These are phyloP conservation scores for Oscheius sp. DNA, from an alignment of 2,888 invertebrate genomes.

Conservation along the genomic window DNA sequence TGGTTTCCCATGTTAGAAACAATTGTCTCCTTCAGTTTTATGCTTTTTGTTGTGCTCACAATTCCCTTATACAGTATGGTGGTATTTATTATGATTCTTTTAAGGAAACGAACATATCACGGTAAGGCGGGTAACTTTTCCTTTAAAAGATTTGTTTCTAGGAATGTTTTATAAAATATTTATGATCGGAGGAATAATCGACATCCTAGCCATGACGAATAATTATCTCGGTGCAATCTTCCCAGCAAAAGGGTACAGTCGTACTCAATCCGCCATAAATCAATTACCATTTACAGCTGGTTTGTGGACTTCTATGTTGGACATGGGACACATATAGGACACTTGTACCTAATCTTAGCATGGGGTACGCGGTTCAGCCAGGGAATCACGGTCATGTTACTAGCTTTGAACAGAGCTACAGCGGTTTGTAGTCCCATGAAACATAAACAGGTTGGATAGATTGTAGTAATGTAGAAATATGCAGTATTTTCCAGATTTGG, in stretches of 20 bases:
- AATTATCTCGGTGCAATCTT: conserved; percentile 55
- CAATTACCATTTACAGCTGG: conserved; percentile 44
- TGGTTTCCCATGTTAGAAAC: conserved; percentile 49
- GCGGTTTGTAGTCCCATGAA: conserved; percentile 54
- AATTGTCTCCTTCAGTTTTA: conserved; percentile 44
- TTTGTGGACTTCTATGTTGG: conserved; percentile 48
- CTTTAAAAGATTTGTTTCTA: conserved; percentile 2
- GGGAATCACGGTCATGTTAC: conserved; percentile 46
- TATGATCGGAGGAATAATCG: conserved; percentile 47
- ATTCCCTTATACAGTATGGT: conserved; percentile 45
- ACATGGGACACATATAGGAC: conserved; percentile 47
- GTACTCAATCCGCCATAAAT: not conserved
- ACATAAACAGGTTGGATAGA: conserved; percentile 47
- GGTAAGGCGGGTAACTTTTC: conserved; percentile 27
- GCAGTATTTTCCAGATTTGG: conserved; percentile 44
- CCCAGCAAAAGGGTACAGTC: conserved; percentile 31
- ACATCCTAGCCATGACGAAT: conserved; percentile 49
- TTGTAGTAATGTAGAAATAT: not conserved
- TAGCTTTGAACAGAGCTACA: conserved; percentile 52
- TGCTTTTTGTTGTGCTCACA: conserved; percentile 43
- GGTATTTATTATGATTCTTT: conserved; percentile 44
- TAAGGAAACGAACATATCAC: conserved; percentile 45
- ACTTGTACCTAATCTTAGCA: conserved; percentile 51
- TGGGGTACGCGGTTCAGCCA: conserved; percentile 51
- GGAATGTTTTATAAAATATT: conserved; percentile 58